Evolutionary conservation across 1,140 invertebrate species (phyloP).

Genomic region (Bilobella aurantiaca): DNA sequence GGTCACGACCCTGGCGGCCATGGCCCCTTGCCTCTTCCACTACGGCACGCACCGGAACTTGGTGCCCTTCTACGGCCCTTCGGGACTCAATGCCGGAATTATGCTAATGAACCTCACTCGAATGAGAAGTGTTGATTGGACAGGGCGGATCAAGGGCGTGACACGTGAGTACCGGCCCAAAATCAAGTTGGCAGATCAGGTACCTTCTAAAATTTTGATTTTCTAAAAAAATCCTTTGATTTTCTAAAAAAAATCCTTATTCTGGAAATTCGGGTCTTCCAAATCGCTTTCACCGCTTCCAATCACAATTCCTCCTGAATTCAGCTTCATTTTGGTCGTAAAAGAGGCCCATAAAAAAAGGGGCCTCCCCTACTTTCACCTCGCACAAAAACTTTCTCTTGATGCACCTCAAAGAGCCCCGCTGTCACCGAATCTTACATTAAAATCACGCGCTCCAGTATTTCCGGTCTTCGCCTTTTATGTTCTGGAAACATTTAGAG

Average conservation of each 20-base stretch:
- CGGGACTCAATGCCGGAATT: constrained; percentile 28
- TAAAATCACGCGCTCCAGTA: neutral
- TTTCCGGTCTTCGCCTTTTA: too few species aligned
- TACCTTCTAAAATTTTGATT: constrained; percentile 2
- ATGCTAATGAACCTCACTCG: constrained; percentile 33
- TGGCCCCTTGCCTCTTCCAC: constrained; percentile 31
- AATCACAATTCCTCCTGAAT: neutral
- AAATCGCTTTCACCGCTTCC: neutral
- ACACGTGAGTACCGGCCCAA: constrained; percentile 19
- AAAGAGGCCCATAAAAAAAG: constrained; percentile 1
- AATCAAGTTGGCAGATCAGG: constrained; percentile 31
- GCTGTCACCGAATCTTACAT: neutral
- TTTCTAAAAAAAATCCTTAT: too few species aligned
- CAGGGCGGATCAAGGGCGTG: constrained; percentile 20
- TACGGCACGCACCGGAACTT: constrained; percentile 18
- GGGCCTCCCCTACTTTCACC: neutral
- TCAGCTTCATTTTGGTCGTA: too few species aligned
- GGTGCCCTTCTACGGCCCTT: constrained; percentile 25
- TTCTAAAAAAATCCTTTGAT: too few species aligned
- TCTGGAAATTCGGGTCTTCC: neutral
- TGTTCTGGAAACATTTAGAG: too few species aligned
- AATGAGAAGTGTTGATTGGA: constrained; percentile 21
- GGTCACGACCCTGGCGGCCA: constrained; percentile 12
- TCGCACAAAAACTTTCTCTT: neutral
- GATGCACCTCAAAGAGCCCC: neutral